Conservation (phyloP, 2,797 vertebrate species). For the Acanthiza pusilla region DNA sequence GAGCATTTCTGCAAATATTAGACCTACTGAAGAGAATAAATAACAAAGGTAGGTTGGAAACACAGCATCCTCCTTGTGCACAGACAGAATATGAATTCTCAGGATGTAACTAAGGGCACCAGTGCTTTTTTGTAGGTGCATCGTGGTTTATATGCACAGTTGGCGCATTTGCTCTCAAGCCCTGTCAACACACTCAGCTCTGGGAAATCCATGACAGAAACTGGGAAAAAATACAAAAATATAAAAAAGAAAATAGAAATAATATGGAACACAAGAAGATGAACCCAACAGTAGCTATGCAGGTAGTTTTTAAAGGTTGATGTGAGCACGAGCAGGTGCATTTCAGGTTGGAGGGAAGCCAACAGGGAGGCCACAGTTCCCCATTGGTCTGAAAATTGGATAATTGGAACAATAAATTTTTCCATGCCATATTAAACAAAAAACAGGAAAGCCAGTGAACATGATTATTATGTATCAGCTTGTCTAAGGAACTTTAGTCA, state of each 20-base stretch:
- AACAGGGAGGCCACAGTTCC: background rate
- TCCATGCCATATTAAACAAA: background rate
- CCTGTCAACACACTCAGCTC: background rate
- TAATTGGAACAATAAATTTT: background rate
- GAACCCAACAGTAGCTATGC: background rate
- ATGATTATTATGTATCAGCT: background rate
- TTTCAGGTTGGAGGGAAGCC: background rate
- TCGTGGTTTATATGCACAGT: rapidly evolving
- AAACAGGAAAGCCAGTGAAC: background rate
- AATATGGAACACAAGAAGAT: background rate
- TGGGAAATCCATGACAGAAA: background rate
- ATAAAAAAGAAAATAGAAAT: background rate
- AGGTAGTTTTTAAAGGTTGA: background rate
- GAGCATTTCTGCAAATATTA: slow-evolving; percentile 58
- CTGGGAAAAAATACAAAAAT: rapidly evolving
- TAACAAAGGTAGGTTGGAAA: slow-evolving; percentile 16
- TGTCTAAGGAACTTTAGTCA: background rate
- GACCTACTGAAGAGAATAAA: slow-evolving; percentile 7
- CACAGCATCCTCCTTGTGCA: background rate
- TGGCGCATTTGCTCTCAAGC: background rate
- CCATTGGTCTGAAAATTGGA: background rate
- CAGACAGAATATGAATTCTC: background rate
- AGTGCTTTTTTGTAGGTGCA: background rate
- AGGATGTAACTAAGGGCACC: background rate
- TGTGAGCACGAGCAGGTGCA: rapidly evolving